Evolutionary conservation across 1,140 invertebrate species (phyloP).

Genomic region (Aphis craccivora): DNA sequence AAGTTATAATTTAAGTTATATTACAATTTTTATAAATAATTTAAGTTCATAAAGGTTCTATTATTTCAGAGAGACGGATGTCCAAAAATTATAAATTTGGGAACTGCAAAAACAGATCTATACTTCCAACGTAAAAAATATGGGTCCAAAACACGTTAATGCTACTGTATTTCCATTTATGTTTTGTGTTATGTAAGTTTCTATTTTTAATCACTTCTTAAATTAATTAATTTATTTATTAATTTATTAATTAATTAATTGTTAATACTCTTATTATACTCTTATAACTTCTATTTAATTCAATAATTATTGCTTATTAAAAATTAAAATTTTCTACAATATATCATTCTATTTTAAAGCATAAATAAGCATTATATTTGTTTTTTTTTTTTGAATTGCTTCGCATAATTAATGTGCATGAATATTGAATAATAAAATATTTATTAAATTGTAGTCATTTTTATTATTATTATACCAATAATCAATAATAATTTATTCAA

Average conservation of each 20-base stretch:
- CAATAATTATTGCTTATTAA: too few species aligned
- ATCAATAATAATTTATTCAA: slow-evolving; percentile 70
- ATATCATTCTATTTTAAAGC: not conserved
- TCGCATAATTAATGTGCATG: not conserved
- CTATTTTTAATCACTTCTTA: too few species aligned
- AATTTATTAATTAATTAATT: too few species aligned
- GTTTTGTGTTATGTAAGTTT: not conserved
- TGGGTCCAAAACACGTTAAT: slow-evolving; percentile 92
- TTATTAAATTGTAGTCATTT: slow-evolving; percentile 75
- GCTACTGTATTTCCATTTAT: slow-evolving; percentile 65
- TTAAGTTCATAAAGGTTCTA: slow-evolving; percentile 45
- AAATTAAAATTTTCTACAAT: not conserved
- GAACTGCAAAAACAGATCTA: slow-evolving; percentile 98
- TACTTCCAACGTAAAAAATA: slow-evolving; percentile 99
- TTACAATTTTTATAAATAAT: slow-evolving; percentile 36
- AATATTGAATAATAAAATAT: slow-evolving; percentile 66
- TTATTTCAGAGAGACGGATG: slow-evolving; percentile 92
- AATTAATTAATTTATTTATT: too few species aligned
- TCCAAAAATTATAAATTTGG: slow-evolving; percentile 99
- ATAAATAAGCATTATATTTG: not conserved
- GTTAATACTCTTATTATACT: too few species aligned
- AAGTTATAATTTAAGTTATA: slow-evolving; percentile 64
- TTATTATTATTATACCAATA: slow-evolving; percentile 74
- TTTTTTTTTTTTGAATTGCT: not conserved
- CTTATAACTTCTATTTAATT: too few species aligned